These are phyloP conservation scores for Metalampra italica DNA, from an alignment of 2,888 invertebrate genomes.

Conservation along the genomic window DNA sequence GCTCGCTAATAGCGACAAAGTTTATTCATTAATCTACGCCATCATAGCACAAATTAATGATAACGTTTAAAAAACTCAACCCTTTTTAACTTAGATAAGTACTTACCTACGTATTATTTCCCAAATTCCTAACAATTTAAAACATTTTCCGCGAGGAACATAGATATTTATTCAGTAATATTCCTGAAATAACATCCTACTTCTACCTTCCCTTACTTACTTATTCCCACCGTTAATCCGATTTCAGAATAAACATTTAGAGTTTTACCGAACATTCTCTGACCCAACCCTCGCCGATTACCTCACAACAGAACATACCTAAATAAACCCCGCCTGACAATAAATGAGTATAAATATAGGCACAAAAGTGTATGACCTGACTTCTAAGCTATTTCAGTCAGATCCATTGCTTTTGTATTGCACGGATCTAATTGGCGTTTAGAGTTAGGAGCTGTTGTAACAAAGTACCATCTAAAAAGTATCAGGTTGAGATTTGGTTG, in stretches of 20 bases:
- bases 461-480: too few relatives aligned
- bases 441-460: too few relatives aligned
- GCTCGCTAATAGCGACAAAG: not conserved
- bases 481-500: too few relatives aligned
- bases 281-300: conserved; percentile 6
- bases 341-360: conserved; percentile 6
- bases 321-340: conserved; percentile 12
- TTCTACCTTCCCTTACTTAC: not conserved
- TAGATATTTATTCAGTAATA: too few relatives aligned
- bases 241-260: not conserved
- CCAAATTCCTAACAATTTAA: too few relatives aligned
- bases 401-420: too few relatives aligned
- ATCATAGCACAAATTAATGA: too few relatives aligned
- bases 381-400: too few relatives aligned
- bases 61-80: too few relatives aligned
- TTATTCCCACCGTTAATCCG: conserved; percentile 6
- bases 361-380: not conserved
- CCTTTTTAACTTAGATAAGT: not conserved
- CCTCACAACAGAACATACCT: conserved; percentile 4
- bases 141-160: too few relatives aligned
- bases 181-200: too few relatives aligned
- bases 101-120: not conserved
- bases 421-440: too few relatives aligned
- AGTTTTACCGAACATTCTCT: conserved; percentile 1
- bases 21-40: not conserved